Base-by-base conservation (phyloP, 2,888 invertebrate species). In the Dione juno region DNA sequence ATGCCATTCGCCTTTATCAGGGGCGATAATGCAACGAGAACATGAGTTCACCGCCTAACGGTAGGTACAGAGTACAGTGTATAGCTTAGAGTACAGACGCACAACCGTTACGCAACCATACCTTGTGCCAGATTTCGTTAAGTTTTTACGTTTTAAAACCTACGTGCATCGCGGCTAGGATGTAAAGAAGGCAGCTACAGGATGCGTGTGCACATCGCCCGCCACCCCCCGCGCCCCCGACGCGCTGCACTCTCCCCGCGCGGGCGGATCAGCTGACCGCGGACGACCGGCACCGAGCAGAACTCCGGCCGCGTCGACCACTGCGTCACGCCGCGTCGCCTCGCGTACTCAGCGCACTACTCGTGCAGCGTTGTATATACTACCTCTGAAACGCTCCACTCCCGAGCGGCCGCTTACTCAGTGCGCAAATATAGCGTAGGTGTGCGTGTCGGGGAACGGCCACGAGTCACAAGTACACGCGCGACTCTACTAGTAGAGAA, bases 41-140 rank as follows among this genome's bases (percentile, higher is more conserved):
- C 61, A 57, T 58, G 71, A 66, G 66, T 69, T 69, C 69, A 73
- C 21, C 66, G 58, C n/a, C 63, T 61, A 65, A 59, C 41, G 52
- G 61, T 59, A 63, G 37, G 65, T 48, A 53, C 7, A 2, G 8
- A 14, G 14, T 14, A 9, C 3, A 2, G 50, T 3, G 7, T 10
- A 28, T 9, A 10, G 28, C 28, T 28, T n/a, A n/a, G 37, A 37
- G 37, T 57, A 52, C 16, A 63, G 57, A 80, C 81, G 83, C 81
- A 81, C 81, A 81, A 82, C 80, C 81, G 82, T 90, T 89, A 86
- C 85, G 87, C 86, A 90, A 89, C 80, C 81, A 78, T 78, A 82
- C 84, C 85, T 86, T 86, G 87, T 84, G 83, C 86, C 78, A 84
- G 82, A 86, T 86, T 84, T 84, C 80, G 54, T 59, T 14, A 48